A percentile compares a stretch with the other conserved stretches of the same genome.
These are phyloP conservation scores for Agrochola litura DNA, from an alignment of 2,888 invertebrate species.

Conservation along the genomic window DNA sequence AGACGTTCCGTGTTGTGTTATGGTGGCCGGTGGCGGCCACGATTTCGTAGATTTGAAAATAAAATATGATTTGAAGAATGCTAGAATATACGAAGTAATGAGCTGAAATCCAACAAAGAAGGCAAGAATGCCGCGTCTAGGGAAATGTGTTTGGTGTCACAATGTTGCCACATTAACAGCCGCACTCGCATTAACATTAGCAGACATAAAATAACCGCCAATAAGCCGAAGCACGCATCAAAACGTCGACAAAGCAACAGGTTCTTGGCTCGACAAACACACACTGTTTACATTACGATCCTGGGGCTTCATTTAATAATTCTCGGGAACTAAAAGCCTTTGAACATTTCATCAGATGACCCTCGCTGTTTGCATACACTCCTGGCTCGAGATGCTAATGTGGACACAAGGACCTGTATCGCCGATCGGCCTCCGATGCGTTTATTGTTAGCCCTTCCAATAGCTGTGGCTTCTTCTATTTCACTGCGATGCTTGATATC, in stretches of 20 bases:
- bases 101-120: constrained; percentile 68
- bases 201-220: constrained; percentile 89
- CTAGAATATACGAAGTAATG: constrained; percentile 48
- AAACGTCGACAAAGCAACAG: constrained; percentile 89
- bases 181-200: constrained; percentile 87
- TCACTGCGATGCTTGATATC: constrained; percentile 82
- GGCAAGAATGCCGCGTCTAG: constrained; percentile 55
- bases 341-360: constrained; percentile 91
- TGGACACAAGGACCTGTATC: constrained; percentile 90
- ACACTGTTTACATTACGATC: constrained; percentile 89
- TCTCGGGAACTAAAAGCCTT: constrained; percentile 91
- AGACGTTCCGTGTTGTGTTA: constrained; percentile 29
- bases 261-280: constrained; percentile 88
- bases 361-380: constrained; percentile 90
- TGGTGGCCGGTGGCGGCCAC: constrained; percentile 22
- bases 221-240: constrained; percentile 88
- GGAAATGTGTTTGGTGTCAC: constrained; percentile 74
- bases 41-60: constrained; percentile 56
- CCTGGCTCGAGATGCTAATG: constrained; percentile 90
- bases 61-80: constrained; percentile 49
- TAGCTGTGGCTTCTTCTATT: constrained; percentile 85
- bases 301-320: constrained; percentile 91
- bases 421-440: constrained; percentile 88
- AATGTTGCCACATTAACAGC: constrained; percentile 85
- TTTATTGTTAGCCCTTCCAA: constrained; percentile 87